Conservation (phyloP, 2,888 invertebrate genomes). For the Aphrophora alni region DNA sequence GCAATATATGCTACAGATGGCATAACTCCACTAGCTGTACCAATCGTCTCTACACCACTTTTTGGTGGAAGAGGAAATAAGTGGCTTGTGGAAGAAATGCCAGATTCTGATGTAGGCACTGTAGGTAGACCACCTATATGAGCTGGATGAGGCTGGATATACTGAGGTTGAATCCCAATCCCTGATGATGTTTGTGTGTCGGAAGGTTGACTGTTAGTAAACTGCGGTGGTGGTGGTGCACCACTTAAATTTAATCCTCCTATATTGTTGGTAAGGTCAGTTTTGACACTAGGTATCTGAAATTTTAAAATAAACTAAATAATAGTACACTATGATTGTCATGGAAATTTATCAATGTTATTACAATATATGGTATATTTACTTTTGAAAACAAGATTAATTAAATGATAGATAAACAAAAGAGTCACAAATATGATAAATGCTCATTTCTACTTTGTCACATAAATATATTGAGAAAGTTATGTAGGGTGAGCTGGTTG, state of each 20-base stretch:
- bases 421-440: no score
- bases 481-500: no score
- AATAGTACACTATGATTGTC: no score
- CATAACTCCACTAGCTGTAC: constrained; percentile 48
- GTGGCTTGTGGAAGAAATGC: constrained; percentile 44
- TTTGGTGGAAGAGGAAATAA: constrained; percentile 49
- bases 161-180: background rate
- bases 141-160: constrained; percentile 56
- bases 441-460: no score
- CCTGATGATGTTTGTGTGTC: background rate
- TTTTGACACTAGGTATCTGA: background rate
- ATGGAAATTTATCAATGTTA: no score
- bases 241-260: background rate
- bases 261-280: background rate
- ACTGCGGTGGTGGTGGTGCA: background rate
- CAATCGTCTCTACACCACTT: constrained; percentile 48
- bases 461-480: no score
- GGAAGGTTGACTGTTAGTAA: background rate
- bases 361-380: no score
- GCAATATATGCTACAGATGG: constrained; percentile 49
- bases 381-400: no score
- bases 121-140: constrained; percentile 60
- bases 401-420: no score
- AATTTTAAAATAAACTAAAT: background rate
- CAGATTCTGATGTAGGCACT: constrained; percentile 40